These are phyloP conservation scores for Corythornis madagascariensis DNA, from an alignment of 2,113 vertebrate genomes.

Conservation along the genomic window DNA sequence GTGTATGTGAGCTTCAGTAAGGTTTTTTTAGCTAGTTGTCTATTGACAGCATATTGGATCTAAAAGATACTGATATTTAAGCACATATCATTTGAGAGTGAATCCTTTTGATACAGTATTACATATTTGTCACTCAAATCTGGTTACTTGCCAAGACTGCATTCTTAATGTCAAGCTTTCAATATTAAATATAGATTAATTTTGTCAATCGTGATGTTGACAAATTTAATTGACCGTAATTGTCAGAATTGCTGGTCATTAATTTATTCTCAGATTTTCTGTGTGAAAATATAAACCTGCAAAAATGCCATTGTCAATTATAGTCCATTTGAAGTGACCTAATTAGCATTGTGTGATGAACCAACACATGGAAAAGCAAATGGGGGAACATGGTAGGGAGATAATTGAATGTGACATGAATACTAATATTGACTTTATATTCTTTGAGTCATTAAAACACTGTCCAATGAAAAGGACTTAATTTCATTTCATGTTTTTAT, in stretches of 20 bases:
- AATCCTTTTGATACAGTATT: neutral
- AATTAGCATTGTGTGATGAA: slow-evolving; percentile 86
- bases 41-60: neutral
- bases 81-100: neutral
- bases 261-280: slow-evolving; percentile 81
- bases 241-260: slow-evolving; percentile 86
- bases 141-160: neutral
- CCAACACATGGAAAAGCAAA: slow-evolving; percentile 78
- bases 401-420: slow-evolving; percentile 82
- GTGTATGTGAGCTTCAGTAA: neutral
- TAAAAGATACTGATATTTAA: neutral
- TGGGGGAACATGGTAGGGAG: slow-evolving; percentile 71
- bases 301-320: slow-evolving; percentile 86
- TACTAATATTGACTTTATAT: slow-evolving; percentile 76
- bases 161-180: slow-evolving; percentile 52
- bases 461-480: slow-evolving; percentile 10
- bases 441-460: slow-evolving; percentile 66
- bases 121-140: neutral
- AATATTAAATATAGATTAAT: slow-evolving; percentile 65
- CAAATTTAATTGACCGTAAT: slow-evolving; percentile 86
- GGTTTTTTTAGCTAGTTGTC: neutral
- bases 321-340: slow-evolving; percentile 76
- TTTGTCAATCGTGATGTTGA: slow-evolving; percentile 71
- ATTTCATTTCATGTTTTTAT: slow-evolving; percentile 28
- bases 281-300: slow-evolving; percentile 78